Evolutionary conservation across 2,888 invertebrate genomes (phyloP).

Genomic region (Erannis defoliaria): DNA sequence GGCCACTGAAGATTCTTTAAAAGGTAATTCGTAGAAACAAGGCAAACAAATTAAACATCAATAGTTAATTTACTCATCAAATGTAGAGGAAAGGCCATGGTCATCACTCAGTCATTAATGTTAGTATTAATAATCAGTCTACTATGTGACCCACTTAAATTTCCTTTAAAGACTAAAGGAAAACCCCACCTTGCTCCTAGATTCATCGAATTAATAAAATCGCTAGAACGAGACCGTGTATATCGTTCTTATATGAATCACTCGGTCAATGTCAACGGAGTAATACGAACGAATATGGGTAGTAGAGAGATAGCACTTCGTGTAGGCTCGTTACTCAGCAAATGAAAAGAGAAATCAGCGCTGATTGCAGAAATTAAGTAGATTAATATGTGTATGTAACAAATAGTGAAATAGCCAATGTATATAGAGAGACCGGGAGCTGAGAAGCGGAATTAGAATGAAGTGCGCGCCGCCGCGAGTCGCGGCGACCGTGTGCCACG

Average conservation of each 20-base stretch:
- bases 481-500: slow-evolving; percentile 84
- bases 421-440: slow-evolving; percentile 43
- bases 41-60: slow-evolving; percentile 10
- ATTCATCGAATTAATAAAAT: slow-evolving; percentile 57
- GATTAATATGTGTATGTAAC: slow-evolving; percentile 31
- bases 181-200: slow-evolving; percentile 51
- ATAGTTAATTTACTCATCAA: slow-evolving; percentile 25
- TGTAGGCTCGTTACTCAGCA: slow-evolving; percentile 27
- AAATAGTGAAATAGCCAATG: slow-evolving; percentile 29
- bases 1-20: not conserved
- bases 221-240: slow-evolving; percentile 48
- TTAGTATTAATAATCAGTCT: slow-evolving; percentile 14
- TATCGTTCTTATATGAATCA: slow-evolving; percentile 66
- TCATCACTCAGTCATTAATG: slow-evolving; percentile 19
- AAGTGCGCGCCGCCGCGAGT: slow-evolving; percentile 67
- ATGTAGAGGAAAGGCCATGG: slow-evolving; percentile 28
- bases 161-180: slow-evolving; percentile 45
- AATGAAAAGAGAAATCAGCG: slow-evolving; percentile 30
- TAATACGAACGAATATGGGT: slow-evolving; percentile 52
- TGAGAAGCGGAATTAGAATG: slow-evolving; percentile 86
- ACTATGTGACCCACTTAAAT: slow-evolving; percentile 20
- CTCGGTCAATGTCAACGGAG: slow-evolving; percentile 75
- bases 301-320: slow-evolving; percentile 33
- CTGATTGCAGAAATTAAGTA: slow-evolving; percentile 26
- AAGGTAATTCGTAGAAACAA: slow-evolving; percentile 3